Evolutionary conservation across 2,113 vertebrate species (phyloP).

Genomic region (Monopterus albus): DNA sequence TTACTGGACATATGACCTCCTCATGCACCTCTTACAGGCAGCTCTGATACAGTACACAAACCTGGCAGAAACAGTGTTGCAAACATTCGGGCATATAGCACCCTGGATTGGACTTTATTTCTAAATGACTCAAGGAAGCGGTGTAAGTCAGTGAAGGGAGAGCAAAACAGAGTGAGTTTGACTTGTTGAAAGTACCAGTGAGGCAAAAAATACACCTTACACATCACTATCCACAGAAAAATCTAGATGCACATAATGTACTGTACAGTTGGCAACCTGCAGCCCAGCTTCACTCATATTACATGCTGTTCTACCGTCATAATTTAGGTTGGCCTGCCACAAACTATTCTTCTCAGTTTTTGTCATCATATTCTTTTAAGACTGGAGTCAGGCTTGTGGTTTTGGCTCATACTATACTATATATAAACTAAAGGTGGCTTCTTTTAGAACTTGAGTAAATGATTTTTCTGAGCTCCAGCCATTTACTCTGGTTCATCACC

Average conservation of each 20-base stretch:
- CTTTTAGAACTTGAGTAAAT: neutral
- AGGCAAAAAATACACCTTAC: neutral
- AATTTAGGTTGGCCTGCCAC: neutral
- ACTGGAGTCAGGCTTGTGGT: neutral
- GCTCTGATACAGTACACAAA: neutral
- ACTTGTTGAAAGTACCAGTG: constrained; percentile 14
- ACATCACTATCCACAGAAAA: neutral
- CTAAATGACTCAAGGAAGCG: too few relatives aligned
- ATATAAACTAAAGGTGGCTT: neutral
- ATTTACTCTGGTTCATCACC: too few relatives aligned
- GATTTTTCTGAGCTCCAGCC: too few relatives aligned
- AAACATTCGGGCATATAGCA: neutral
- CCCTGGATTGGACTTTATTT: too few relatives aligned
- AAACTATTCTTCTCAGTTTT: too few relatives aligned
- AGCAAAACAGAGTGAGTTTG: too few relatives aligned
- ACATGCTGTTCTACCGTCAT: neutral
- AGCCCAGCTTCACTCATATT: neutral
- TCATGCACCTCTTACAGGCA: constrained; percentile 1
- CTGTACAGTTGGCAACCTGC: neutral
- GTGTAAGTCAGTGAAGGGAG: too few relatives aligned
- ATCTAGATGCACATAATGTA: neutral
- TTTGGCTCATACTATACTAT: neutral
- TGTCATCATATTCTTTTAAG: too few relatives aligned
- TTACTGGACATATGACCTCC: constrained; percentile 14
- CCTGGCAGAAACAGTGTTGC: constrained; percentile 13